Conservation (phyloP, 1,140 invertebrate species). For the Drosophila bocqueti region DNA sequence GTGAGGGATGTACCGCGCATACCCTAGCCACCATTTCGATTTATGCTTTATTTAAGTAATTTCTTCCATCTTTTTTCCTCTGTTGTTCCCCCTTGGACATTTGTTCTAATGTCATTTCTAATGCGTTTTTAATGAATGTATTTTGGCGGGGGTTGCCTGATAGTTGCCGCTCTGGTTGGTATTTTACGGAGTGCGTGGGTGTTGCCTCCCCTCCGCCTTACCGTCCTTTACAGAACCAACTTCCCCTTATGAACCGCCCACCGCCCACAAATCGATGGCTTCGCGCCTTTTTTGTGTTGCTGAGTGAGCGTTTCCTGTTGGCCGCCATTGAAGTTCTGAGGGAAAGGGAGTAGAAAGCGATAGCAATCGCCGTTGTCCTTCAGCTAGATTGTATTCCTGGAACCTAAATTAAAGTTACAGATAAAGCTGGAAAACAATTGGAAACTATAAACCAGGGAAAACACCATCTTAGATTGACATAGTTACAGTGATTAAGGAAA, state of each 20-base stretch:
- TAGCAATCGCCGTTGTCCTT: constrained; percentile 31
- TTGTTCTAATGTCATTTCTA: constrained; percentile 83
- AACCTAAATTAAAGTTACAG: constrained; percentile 27
- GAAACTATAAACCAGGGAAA: neutral
- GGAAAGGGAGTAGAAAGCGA: constrained; percentile 3
- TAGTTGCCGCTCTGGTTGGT: constrained; percentile 26
- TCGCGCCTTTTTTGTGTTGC: constrained; percentile 76
- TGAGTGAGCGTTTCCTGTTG: constrained; percentile 72
- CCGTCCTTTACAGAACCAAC: neutral
- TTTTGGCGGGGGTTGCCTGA: constrained; percentile 23
- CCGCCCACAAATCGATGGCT: constrained; percentile 81
- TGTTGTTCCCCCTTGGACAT: constrained; percentile 47
- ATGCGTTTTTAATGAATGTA: constrained; percentile 84
- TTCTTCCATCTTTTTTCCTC: constrained; percentile 50
- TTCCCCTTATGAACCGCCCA: constrained; percentile 11
- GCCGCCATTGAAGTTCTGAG: constrained; percentile 33
- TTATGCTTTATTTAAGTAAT: constrained; percentile 73
- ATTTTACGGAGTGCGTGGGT: constrained; percentile 13
- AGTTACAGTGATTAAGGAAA: neutral
- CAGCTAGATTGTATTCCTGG: constrained; percentile 21
- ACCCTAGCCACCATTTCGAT: constrained; percentile 32
- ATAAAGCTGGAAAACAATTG: constrained; percentile 17
- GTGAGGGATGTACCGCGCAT: neutral
- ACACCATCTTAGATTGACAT: neutral
- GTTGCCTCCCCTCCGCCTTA: neutral